Conservation (phyloP, 2,888 invertebrate genomes). For the Chamaedrilus cognettii region DNA sequence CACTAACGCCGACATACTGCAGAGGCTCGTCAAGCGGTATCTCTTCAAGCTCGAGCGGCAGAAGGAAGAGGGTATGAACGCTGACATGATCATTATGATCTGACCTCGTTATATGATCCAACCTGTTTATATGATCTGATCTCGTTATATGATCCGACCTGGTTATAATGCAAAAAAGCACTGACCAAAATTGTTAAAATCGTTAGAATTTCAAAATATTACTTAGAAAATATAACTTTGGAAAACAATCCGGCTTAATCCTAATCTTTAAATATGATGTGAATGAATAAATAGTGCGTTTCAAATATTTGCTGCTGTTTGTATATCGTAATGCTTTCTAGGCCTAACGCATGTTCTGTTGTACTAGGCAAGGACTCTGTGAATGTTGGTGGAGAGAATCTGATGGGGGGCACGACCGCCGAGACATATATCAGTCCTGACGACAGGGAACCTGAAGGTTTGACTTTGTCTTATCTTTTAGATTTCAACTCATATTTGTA, state of each 20-base stretch:
- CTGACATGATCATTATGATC: not conserved
- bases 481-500: slow-evolving; percentile 9
- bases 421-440: slow-evolving; percentile 25
- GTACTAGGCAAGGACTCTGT: slow-evolving; percentile 26
- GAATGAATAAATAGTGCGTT: too few species aligned
- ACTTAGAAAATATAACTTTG: too few species aligned
- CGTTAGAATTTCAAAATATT: too few species aligned
- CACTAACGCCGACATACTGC: slow-evolving; percentile 57
- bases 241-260: too few species aligned
- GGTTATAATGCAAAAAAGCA: too few species aligned
- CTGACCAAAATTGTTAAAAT: too few species aligned
- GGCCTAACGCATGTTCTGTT: too few species aligned
- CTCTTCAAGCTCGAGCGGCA: slow-evolving; percentile 57
- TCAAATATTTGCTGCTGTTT: too few species aligned
- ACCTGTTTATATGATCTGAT: not conserved
- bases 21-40: slow-evolving; percentile 56
- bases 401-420: slow-evolving; percentile 24
- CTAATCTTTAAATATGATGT: too few species aligned
- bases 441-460: slow-evolving; percentile 15
- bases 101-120: not conserved
- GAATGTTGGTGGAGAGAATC: slow-evolving; percentile 14
- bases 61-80: slow-evolving; percentile 49
- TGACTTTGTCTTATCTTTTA: too few species aligned
- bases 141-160: not conserved
- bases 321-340: too few species aligned